These are phyloP conservation scores for Pteropus alecto DNA, from an alignment of 2,113 vertebrate species.

Conservation along the genomic window DNA sequence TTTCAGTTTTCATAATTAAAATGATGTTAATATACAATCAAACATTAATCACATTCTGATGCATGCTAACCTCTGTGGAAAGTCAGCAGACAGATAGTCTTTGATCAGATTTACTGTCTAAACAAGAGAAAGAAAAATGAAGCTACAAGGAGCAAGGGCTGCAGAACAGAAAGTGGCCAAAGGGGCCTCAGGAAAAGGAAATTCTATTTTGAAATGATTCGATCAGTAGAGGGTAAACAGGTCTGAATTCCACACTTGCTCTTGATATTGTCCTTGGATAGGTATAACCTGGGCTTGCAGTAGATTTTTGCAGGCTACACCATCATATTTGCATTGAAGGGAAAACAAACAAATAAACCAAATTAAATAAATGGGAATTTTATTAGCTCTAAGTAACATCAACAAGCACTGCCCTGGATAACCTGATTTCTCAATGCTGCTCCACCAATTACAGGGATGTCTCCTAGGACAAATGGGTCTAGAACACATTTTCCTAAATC, in stretches of 20 bases:
- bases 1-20: constrained; percentile 69
- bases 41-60: constrained; percentile 50
- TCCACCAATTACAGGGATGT: background rate
- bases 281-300: background rate
- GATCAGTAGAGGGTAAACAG: background rate
- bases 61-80: constrained; percentile 35
- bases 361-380: constrained; percentile 22
- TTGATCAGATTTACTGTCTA: constrained; percentile 60
- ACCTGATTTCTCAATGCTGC: background rate
- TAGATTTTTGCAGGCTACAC: background rate
- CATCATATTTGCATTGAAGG: constrained; percentile 2
- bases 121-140: constrained; percentile 46
- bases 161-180: background rate
- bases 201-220: constrained; percentile 22
- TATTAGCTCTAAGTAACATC: background rate
- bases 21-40: constrained; percentile 56
- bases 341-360: constrained; percentile 5
- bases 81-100: constrained; percentile 47
- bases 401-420: background rate
- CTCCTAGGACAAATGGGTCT: background rate
- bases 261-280: background rate
- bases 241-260: background rate
- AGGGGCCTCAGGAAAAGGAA: background rate
- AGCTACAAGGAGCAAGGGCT: background rate
- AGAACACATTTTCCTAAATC: constrained; percentile 42